Conservation (phyloP, 2,113 vertebrate genomes). For the Alaudala cheleensis region DNA sequence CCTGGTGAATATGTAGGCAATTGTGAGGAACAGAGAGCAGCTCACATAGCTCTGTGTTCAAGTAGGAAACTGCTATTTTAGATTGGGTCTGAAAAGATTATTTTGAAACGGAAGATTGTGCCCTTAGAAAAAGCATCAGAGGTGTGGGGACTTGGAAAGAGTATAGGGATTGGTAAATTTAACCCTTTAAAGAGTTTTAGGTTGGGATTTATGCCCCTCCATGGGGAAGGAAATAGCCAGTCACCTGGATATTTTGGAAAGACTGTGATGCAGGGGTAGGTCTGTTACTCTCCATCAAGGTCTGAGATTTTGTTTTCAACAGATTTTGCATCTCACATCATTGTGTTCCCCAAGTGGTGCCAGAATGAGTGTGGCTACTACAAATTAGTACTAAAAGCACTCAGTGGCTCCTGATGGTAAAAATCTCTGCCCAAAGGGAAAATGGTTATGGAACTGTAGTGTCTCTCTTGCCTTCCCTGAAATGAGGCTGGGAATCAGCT, state of each 20-base stretch:
- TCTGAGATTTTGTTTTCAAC: not conserved
- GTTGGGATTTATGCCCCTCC: not conserved
- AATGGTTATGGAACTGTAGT: rapidly evolving
- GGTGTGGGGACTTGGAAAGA: not conserved
- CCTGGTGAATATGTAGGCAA: not conserved
- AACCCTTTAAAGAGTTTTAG: not conserved
- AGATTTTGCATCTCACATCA: not conserved
- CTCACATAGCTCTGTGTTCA: not conserved
- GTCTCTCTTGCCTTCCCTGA: rapidly evolving
- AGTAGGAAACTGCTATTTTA: not conserved
- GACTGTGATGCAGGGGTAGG: not conserved
- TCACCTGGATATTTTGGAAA: not conserved
- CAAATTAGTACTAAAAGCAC: not conserved
- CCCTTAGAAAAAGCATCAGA: not conserved
- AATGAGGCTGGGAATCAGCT: not conserved
- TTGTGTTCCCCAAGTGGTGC: not conserved
- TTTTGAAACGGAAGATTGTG: not conserved
- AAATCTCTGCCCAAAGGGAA: not conserved
- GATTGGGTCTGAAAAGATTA: not conserved
- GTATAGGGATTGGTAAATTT: not conserved
- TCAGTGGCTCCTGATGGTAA: not conserved
- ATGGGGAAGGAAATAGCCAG: not conserved
- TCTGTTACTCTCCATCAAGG: not conserved
- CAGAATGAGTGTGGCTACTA: not conserved
- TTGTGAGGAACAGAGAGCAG: not conserved